Evolutionary conservation across 2,113 vertebrate species (phyloP), one percentile per base, ranked within the genome.

Genomic region (Neotragus moschatus): DNA sequence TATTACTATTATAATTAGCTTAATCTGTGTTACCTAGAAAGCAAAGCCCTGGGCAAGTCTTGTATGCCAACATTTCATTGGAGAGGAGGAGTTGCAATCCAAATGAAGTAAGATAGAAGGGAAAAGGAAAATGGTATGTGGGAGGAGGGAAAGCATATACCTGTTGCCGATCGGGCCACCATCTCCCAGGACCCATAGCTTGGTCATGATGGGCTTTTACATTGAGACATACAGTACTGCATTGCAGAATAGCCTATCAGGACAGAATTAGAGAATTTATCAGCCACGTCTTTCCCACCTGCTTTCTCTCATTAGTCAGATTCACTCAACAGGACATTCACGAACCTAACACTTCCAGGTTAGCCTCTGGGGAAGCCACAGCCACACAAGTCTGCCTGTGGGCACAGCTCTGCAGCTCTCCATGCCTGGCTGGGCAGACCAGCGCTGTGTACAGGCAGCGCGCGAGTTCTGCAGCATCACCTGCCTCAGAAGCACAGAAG

Each of bases 401-500:
- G 56, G 16, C 0, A 8, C 19, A 25, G 26, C n/a, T 45, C 53
- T 61, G 23, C 16, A 30, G 51, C 73, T 66, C 23, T 63, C 28
- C 5, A 2, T 43, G n/a, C 43, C 90, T 79, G 61, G 30, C 58
- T 88, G 51, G 70, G 39, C 25, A 33, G 21, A 19, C 39, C 23
- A 43, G 39, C 0, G 0, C 39, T 19, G 17, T n/a, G 33, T 55
- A 3, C 6, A 19, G 23, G 28, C 88, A 81, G 56, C 1, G 0
- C 26, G 45, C 19, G 19, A 55, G 49, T 21, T 51, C 49, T 58
- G 30, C 1, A 28, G 33, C 26, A n/a, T 39, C 61, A 1, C 0
- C 0, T 5, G 56, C n/a, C 28, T 79, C n/a, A 28, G 39, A 28
- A 77, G 30, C 33, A 33, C n/a, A 45, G 12, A 73, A 70, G 28